Evolutionary conservation across 1,140 invertebrate genomes (phyloP).

Genomic region (Leptinotarsa defecta): DNA sequence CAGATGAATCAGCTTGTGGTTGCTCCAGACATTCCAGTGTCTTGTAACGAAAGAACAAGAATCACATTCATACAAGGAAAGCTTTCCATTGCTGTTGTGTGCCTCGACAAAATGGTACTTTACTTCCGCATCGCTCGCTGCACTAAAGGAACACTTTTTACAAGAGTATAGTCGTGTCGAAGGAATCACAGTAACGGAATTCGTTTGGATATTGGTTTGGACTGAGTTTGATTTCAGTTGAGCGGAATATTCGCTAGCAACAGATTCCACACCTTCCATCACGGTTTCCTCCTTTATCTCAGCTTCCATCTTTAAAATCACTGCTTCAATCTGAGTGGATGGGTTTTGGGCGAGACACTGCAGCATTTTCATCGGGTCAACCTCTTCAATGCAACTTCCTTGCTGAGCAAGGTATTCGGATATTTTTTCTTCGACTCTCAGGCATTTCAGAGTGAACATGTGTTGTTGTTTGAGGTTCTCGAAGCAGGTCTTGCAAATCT

Average conservation of each 20-base stretch:
- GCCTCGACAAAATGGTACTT: slow-evolving; percentile 7
- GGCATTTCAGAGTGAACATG: background rate
- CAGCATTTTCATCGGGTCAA: background rate
- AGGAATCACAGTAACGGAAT: too few species aligned
- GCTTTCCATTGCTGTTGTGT: background rate
- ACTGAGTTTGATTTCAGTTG: too few species aligned
- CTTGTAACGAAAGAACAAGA: background rate
- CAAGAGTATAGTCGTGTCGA: background rate
- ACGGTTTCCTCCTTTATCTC: too few species aligned
- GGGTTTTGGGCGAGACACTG: background rate
- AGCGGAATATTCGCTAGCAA: too few species aligned
- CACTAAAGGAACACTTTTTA: background rate
- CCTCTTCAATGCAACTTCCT: background rate
- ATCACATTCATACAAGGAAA: background rate
- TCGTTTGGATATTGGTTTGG: too few species aligned
- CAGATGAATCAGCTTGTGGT: slow-evolving; percentile 15
- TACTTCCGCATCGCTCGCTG: background rate
- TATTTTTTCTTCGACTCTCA: background rate
- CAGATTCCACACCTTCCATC: too few species aligned
- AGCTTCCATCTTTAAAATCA: too few species aligned
- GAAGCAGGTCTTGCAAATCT: background rate
- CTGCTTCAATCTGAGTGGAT: background rate
- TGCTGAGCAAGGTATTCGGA: background rate
- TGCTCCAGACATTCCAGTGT: slow-evolving; percentile 4
- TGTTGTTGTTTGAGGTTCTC: background rate